Conservation (phyloP, 2,888 invertebrate genomes). For the Campoplex nolae region DNA sequence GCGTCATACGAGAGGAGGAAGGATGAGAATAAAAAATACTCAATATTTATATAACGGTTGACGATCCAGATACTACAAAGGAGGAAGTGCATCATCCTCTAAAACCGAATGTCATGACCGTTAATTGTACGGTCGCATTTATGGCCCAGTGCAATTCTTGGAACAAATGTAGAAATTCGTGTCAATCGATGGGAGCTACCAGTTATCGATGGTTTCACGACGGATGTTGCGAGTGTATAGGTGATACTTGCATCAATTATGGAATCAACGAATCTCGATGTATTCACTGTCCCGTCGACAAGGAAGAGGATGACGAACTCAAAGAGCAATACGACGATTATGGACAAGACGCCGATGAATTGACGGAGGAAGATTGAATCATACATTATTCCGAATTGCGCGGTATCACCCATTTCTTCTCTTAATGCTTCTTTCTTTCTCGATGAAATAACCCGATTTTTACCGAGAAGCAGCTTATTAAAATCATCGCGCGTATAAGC, state of each 20-base stretch:
- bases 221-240: slow-evolving; percentile 97
- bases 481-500: no score
- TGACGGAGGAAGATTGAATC: slow-evolving; percentile 82
- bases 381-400: no score
- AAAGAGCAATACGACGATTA: slow-evolving; percentile 85
- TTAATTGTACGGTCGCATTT: slow-evolving; percentile 97
- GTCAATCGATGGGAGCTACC: slow-evolving; percentile 93
- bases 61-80: slow-evolving; percentile 88
- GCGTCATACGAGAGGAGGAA: not conserved
- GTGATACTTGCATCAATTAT: slow-evolving; percentile 94
- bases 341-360: slow-evolving; percentile 87
- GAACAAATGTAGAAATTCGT: slow-evolving; percentile 94
- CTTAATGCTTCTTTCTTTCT: no score
- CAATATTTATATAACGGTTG: not conserved
- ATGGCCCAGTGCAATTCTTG: slow-evolving; percentile 95
- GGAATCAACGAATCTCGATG: slow-evolving; percentile 95
- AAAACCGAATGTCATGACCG: slow-evolving; percentile 88
- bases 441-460: no score
- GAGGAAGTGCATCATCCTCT: slow-evolving; percentile 87
- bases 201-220: slow-evolving; percentile 97
- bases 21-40: not conserved
- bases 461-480: no score
- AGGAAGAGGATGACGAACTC: slow-evolving; percentile 77
- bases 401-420: no score
- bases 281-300: slow-evolving; percentile 78